phyloP scores from a whole-genome alignment of 2,113 vertebrate species.

The Gnathochromis pfefferi region DNA sequence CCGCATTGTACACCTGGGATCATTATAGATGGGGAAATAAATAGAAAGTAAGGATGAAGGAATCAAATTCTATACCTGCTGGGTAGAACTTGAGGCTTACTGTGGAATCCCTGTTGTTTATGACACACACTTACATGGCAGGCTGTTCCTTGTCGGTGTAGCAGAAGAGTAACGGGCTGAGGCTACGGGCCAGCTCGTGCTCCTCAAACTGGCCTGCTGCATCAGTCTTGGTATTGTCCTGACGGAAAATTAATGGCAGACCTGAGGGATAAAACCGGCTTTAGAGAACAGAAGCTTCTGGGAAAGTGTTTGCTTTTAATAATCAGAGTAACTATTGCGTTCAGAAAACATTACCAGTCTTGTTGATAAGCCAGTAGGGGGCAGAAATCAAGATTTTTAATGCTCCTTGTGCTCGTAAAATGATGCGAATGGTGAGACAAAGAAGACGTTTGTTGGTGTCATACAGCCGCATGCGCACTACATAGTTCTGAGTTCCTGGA shows the following conservation, averaged over 20 bases:
- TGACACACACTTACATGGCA: slow-evolving; percentile 78
- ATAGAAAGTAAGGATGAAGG: neutral
- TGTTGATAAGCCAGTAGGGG: slow-evolving; percentile 95
- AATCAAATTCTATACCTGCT: neutral
- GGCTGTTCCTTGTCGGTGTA: slow-evolving; percentile 97
- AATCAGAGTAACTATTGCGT: neutral
- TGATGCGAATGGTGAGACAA: slow-evolving; percentile 88
- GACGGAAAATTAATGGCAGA: slow-evolving; percentile 93
- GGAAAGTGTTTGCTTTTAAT: neutral
- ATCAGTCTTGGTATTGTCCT: slow-evolving; percentile 89
- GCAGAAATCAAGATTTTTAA: slow-evolving; percentile 90
- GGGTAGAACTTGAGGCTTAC: neutral
- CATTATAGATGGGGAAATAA: neutral
- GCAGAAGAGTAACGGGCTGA: slow-evolving; percentile 93
- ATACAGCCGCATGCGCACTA: slow-evolving; percentile 90
- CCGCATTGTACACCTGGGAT: slow-evolving; percentile 90
- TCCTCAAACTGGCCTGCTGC: slow-evolving; percentile 95
- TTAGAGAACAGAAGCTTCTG: neutral
- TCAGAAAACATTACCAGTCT: slow-evolving; percentile 77
- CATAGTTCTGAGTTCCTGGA: slow-evolving; percentile 92
- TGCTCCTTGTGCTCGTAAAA: slow-evolving; percentile 87
- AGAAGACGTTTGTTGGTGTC: slow-evolving; percentile 82
- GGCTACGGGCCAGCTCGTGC: slow-evolving; percentile 91
- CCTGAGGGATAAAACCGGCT: slow-evolving; percentile 63
- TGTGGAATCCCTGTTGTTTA: neutral